phyloP scores from a whole-genome alignment of 2,113 vertebrate species.

The Phylloscopus trochilus region DNA sequence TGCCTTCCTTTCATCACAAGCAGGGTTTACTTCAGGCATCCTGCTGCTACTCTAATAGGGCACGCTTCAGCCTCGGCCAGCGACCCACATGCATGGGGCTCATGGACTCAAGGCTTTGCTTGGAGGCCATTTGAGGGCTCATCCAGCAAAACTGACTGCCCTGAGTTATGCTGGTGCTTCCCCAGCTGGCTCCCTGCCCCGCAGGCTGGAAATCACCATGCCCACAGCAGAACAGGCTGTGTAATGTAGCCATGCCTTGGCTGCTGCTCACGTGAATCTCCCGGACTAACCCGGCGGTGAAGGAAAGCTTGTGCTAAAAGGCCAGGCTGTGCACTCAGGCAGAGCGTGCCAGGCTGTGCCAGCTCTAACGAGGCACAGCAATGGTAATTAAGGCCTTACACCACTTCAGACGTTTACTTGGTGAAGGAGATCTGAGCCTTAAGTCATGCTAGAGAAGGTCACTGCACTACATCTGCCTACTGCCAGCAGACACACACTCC shows the following conservation, averaged over 20 bases:
- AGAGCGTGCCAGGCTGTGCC: accelerated
- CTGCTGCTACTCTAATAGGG: conserved; percentile 46
- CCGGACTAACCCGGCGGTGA: accelerated
- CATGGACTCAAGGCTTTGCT: not conserved
- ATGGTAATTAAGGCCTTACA: not conserved
- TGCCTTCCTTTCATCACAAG: conserved; percentile 56
- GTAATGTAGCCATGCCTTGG: not conserved
- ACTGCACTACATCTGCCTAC: not conserved
- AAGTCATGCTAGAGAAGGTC: not conserved
- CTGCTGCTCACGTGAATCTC: not conserved
- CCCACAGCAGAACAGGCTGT: not conserved
- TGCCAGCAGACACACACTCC: not conserved
- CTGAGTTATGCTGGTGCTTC: not conserved
- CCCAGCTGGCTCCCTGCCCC: not conserved
- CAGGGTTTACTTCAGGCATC: not conserved
- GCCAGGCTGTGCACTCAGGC: not conserved
- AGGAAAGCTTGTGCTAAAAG: not conserved
- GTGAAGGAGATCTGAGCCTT: not conserved
- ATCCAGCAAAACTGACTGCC: not conserved
- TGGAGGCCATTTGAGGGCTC: not conserved
- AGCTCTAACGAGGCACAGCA: accelerated
- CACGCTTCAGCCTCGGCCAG: not conserved
- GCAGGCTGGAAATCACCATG: not conserved
- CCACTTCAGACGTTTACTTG: not conserved
- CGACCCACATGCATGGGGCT: not conserved